These are phyloP conservation scores for Drosophila virilis DNA, from an alignment of 1,140 invertebrate genomes.

Conservation along the genomic window DNA sequence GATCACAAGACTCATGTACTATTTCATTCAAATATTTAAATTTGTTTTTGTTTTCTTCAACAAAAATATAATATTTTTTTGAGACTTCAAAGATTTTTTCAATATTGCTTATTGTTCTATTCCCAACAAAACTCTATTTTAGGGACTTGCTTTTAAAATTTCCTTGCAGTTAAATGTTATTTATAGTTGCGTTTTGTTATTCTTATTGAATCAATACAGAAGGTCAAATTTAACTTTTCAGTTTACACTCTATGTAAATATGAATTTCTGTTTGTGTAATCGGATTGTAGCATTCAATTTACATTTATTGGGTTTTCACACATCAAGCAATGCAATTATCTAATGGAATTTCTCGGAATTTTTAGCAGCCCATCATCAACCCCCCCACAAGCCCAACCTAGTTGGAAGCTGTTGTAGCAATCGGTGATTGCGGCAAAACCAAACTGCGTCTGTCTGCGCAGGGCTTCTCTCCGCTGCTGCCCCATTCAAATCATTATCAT, in stretches of 20 bases:
- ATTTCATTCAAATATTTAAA: too few relatives aligned
- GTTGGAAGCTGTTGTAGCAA: slow-evolving; percentile 84
- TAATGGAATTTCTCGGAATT: slow-evolving; percentile 19
- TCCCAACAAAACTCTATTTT: too few relatives aligned
- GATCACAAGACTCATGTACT: too few relatives aligned
- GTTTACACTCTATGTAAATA: slow-evolving; percentile 6
- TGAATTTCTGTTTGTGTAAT: slow-evolving; percentile 2
- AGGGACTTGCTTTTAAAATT: too few relatives aligned
- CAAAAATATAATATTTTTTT: too few relatives aligned
- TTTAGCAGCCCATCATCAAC: slow-evolving; percentile 74
- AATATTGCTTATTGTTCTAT: too few relatives aligned
- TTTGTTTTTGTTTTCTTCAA: too few relatives aligned
- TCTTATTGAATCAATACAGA: not conserved
- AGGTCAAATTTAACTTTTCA: not conserved
- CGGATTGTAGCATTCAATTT: slow-evolving; percentile 27
- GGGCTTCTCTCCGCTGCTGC: not conserved
- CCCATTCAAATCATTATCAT: slow-evolving; percentile 7
- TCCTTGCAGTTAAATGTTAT: too few relatives aligned
- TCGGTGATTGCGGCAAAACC: slow-evolving; percentile 73
- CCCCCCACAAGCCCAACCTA: slow-evolving; percentile 36
- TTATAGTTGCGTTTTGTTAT: not conserved
- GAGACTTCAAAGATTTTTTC: too few relatives aligned
- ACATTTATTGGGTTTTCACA: slow-evolving; percentile 21
- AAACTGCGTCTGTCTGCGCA: slow-evolving; percentile 22
- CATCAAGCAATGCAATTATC: slow-evolving; percentile 36